Evolutionary conservation across 2,113 vertebrate genomes (phyloP), one percentile per base, ranked within the genome.

Genomic region (Misgurnus mizolepis): DNA sequence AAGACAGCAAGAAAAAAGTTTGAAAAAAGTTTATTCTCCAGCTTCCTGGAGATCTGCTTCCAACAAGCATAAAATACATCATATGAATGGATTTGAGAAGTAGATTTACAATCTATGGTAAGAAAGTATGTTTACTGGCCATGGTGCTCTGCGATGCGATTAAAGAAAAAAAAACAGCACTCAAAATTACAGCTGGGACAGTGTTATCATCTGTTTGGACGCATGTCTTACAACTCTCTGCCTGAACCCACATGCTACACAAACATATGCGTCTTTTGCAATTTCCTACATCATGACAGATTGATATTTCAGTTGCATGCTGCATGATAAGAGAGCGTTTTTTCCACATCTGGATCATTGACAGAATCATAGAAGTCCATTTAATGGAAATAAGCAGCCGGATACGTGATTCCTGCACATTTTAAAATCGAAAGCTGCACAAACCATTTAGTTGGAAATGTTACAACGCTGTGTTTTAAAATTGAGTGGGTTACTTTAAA

Each of bases 161-260:
- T 77, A 49, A 66, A 66, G 75, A 40, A 75, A 40, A 47, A 77
- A 77, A 55, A 62, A 45, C 73, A 75, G 73, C 73, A 27, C 73
- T 64, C 73, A 76, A 50, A 76, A 76, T 64, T 64, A 76, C 45
- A 67, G 75, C 47, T 41, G 62, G 39, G 74, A 66, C 61, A n/a
- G 49, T 53, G 74, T 76, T 76, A 17, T 65, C 22, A 43, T 76
- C 74, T 66, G 74, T 66, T 66, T 76, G 74, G 60, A 76, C 74
- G 53, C 45, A 64, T 50, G 45, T 76, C 73, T 76, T 43, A 65
- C 47, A 45, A 45, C 60, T 76, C 41, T 65, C 15, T 6, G 61
- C 61, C 60, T 66, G 58, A 75, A 64, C 72, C 62, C 56, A 43
- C 58, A 47, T 49, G 75, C 60, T 66, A 77, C 62, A 22, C 75